Evolutionary conservation across 2,113 vertebrate species (phyloP).

Genomic region (Tupaia tana): DNA sequence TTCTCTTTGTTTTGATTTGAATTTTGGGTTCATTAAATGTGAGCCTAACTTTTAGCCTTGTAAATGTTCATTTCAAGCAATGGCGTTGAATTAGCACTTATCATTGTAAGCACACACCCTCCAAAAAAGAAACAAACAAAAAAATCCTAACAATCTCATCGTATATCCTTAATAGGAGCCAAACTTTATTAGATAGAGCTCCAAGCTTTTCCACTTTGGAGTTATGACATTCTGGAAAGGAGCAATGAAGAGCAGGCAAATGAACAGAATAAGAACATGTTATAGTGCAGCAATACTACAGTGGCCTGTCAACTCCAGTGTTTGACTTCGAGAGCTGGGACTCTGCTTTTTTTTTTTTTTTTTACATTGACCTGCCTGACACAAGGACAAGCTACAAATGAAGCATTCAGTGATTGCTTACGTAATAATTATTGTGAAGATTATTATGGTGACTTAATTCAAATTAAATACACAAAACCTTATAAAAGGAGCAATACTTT

Average conservation of each 20-base stretch:
- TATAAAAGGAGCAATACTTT: background rate
- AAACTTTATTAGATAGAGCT: background rate
- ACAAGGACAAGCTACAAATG: background rate
- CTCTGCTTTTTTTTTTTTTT: background rate
- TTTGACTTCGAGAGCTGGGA: background rate
- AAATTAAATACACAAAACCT: constrained; percentile 13
- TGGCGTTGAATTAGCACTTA: background rate
- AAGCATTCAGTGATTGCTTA: background rate
- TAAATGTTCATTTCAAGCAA: background rate
- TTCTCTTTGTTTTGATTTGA: constrained; percentile 24
- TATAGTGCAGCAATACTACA: background rate
- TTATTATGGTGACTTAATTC: background rate
- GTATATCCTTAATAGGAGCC: background rate
- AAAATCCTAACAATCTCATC: background rate
- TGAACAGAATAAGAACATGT: background rate
- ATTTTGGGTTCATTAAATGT: background rate
- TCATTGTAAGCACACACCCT: background rate
- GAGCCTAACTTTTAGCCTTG: background rate
- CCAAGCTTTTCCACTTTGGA: background rate
- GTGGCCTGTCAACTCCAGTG: background rate
- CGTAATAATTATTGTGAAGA: background rate
- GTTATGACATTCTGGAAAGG: background rate
- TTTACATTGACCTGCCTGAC: background rate
- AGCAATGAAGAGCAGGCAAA: background rate
- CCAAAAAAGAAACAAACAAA: background rate